These are phyloP conservation scores for Equus przewalskii DNA, from an alignment of 2,113 vertebrate species.

Conservation along the genomic window DNA sequence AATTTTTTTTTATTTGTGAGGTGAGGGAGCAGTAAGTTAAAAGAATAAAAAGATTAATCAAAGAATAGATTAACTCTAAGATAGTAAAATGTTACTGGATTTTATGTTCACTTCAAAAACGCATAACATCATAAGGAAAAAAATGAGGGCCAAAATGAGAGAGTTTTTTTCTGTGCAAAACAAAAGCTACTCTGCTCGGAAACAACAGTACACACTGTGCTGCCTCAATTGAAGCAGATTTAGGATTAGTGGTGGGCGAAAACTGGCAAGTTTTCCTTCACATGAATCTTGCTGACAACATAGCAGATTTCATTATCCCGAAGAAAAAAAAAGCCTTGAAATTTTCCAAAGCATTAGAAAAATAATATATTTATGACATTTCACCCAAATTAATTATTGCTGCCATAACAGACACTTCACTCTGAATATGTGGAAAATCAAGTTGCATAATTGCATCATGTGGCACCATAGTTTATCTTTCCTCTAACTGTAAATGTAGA, in stretches of 20 bases:
- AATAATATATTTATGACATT: slow-evolving; percentile 11
- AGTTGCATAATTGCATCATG: background rate
- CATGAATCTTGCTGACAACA: slow-evolving; percentile 61
- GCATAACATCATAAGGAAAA: background rate
- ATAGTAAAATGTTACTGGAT: background rate
- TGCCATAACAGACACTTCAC: background rate
- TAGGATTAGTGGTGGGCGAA: slow-evolving; percentile 56
- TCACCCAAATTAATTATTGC: background rate
- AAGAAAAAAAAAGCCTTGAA: background rate
- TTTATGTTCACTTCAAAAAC: background rate
- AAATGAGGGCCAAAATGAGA: background rate
- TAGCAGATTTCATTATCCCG: slow-evolving; percentile 50
- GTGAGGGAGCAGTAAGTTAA: background rate
- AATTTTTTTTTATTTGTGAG: background rate
- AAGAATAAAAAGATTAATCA: background rate
- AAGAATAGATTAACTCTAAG: background rate
- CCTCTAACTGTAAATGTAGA: background rate
- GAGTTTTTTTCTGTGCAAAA: background rate
- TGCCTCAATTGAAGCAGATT: slow-evolving; percentile 61
- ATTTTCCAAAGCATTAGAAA: slow-evolving; percentile 35
- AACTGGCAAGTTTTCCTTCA: slow-evolving; percentile 52
- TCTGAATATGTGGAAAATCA: background rate
- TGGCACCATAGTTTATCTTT: background rate
- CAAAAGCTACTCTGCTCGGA: slow-evolving; percentile 10
- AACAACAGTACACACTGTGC: slow-evolving; percentile 30